A percentile compares a stretch with the other conserved stretches of the same genome.
Evolutionary conservation across 1,140 invertebrate species (phyloP).

Genomic region (Popillia japonica): DNA sequence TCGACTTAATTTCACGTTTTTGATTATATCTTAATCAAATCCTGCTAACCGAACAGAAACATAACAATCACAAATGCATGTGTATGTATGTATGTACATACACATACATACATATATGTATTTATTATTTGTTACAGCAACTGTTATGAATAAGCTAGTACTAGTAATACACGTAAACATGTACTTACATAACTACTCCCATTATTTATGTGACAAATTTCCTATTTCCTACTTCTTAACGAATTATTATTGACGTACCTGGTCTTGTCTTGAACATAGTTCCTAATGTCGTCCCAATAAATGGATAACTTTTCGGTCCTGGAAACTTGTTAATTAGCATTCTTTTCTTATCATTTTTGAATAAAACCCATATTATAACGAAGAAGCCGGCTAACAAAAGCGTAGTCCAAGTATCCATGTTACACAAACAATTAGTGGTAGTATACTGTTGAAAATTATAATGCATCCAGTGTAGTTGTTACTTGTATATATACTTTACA

Average conservation of each 20-base stretch:
- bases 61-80: too few species aligned
- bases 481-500: too few species aligned
- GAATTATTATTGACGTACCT: neutral
- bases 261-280: neutral
- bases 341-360: neutral
- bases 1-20: too few species aligned
- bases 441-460: too few species aligned
- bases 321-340: conserved; percentile 2
- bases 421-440: neutral
- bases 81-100: too few species aligned
- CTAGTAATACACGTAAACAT: neutral
- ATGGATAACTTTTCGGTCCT: conserved; percentile 7
- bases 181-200: neutral
- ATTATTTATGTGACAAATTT: neutral
- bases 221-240: neutral
- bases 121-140: too few species aligned
- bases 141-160: too few species aligned
- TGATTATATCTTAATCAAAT: too few species aligned
- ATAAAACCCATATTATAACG: neutral
- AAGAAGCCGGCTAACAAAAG: neutral
- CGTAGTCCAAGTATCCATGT: neutral
- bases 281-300: neutral
- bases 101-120: too few species aligned
- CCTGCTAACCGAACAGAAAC: too few species aligned
- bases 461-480: too few species aligned